These are phyloP conservation scores for Choristoneura fumiferana DNA, from an alignment of 1,140 invertebrate species.

Conservation along the genomic window DNA sequence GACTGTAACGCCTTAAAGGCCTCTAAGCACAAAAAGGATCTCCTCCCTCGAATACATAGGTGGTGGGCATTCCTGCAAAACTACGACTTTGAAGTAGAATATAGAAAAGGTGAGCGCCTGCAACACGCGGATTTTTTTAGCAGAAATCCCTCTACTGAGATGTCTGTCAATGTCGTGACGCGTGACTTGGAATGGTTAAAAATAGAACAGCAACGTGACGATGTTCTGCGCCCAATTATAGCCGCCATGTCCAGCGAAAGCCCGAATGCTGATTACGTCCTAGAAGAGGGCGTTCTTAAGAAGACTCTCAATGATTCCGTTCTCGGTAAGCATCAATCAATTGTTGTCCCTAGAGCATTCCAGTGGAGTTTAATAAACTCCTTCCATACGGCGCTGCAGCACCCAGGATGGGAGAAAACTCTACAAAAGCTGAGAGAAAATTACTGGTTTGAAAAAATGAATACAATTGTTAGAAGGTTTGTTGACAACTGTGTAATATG, in stretches of 20 bases:
- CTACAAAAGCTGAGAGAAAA: slow-evolving; percentile 36
- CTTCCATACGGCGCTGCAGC: slow-evolving; percentile 33
- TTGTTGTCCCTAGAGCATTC: slow-evolving; percentile 32
- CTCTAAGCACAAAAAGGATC: slow-evolving; percentile 33
- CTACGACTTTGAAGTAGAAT: no score
- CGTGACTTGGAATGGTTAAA: background rate
- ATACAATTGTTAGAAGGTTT: slow-evolving; percentile 23
- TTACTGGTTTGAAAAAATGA: slow-evolving; percentile 39
- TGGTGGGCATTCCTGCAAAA: no score
- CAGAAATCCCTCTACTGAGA: slow-evolving; percentile 8
- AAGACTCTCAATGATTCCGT: no score
- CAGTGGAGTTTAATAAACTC: slow-evolving; percentile 43
- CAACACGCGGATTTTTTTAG: no score
- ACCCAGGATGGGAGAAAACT: no score
- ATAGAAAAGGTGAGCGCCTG: no score
- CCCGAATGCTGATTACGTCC: background rate
- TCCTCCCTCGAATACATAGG: slow-evolving; percentile 33
- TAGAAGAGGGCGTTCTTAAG: background rate
- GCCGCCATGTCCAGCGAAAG: background rate
- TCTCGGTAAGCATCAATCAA: slow-evolving; percentile 15
- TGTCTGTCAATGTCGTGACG: slow-evolving; percentile 17
- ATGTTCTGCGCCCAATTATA: background rate
- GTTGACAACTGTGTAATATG: no score
- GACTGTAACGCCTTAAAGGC: slow-evolving; percentile 32
- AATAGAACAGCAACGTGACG: slow-evolving; percentile 13